These are phyloP conservation scores for Corynorhinus townsendii DNA, from an alignment of 2,113 vertebrate species.

Conservation along the genomic window DNA sequence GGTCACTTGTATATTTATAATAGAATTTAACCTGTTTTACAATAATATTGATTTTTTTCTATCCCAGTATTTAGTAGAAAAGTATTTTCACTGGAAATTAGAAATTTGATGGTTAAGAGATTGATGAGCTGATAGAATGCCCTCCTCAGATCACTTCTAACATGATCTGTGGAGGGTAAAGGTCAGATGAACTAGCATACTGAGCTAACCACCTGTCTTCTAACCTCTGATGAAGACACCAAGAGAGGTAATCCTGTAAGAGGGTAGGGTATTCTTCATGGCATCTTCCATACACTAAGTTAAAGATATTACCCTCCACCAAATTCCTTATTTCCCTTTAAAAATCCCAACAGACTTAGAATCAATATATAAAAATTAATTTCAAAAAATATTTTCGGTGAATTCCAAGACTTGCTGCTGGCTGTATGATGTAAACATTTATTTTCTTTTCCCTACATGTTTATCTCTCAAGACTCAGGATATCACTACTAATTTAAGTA, in stretches of 20 bases:
- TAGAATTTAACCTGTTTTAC: neutral
- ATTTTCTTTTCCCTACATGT: neutral
- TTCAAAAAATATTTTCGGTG: slow-evolving; percentile 3
- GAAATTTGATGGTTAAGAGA: neutral
- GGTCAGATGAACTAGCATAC: neutral
- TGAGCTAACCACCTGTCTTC: neutral
- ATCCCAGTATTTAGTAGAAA: neutral
- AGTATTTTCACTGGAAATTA: neutral
- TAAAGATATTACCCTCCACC: neutral
- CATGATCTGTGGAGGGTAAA: neutral
- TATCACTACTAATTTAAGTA: neutral
- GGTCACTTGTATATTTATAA: neutral
- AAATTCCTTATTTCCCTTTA: neutral
- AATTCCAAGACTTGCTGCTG: neutral
- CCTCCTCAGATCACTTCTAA: neutral
- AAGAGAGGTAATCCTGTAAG: neutral
- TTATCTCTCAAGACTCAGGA: neutral
- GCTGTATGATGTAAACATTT: neutral
- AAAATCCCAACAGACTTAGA: neutral
- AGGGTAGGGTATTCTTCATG: neutral
- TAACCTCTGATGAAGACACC: neutral
- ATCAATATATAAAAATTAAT: neutral
- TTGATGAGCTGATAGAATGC: neutral
- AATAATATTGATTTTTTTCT: neutral
- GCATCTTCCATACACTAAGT: neutral